Conservation (phyloP, 2,888 invertebrate genomes). For the Bugulina stolonifera region DNA sequence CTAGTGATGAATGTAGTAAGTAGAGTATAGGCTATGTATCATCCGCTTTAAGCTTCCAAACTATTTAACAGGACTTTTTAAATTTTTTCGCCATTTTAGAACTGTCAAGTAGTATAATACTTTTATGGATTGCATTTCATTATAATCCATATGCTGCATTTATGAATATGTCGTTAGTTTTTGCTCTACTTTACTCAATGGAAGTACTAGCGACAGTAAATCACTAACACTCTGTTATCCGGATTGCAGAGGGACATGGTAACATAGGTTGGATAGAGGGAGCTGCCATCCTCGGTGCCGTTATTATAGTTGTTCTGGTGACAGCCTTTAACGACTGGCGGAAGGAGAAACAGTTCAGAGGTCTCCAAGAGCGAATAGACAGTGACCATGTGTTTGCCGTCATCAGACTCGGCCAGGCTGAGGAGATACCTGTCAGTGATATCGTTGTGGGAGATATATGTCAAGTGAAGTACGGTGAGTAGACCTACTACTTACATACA, state of each 20-base stretch:
- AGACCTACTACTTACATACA: neutral
- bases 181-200: too few species aligned
- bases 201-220: too few species aligned
- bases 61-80: too few species aligned
- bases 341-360: conserved; percentile 98
- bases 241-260: neutral
- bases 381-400: conserved; percentile 98
- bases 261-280: conserved; percentile 97
- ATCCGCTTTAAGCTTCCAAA: too few species aligned
- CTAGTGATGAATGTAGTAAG: conserved; percentile 7
- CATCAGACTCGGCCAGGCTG: conserved; percentile 77
- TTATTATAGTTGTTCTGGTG: conserved; percentile 96
- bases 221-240: too few species aligned
- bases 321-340: conserved; percentile 99
- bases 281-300: conserved; percentile 95
- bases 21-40: neutral
- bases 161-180: too few species aligned
- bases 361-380: conserved; percentile 93
- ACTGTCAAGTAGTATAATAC: too few species aligned
- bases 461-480: conserved; percentile 64
- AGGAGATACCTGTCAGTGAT: conserved; percentile 90
- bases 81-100: too few species aligned
- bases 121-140: too few species aligned
- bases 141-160: too few species aligned
- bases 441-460: conserved; percentile 98